Evolutionary conservation across 2,888 invertebrate species (phyloP).

Genomic region (Perizoma flavofasciatum): DNA sequence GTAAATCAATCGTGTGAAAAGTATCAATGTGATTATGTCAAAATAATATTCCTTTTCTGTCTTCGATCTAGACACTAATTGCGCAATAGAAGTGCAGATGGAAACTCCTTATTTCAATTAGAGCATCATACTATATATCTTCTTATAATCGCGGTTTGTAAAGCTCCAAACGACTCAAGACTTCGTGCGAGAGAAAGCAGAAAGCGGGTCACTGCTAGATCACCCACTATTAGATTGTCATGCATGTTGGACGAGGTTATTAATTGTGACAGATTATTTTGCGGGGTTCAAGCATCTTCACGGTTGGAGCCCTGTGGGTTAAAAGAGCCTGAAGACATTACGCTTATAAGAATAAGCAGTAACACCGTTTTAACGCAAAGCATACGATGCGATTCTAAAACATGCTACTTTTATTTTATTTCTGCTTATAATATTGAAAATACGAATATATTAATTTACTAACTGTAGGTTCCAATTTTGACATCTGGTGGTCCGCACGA

Average conservation of each 20-base stretch:
- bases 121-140: background rate
- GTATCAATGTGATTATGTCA: too few species aligned
- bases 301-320: slow-evolving; percentile 11
- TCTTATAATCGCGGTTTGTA: slow-evolving; percentile 15
- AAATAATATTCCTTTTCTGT: too few species aligned
- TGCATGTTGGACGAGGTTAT: slow-evolving; percentile 78
- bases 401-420: too few species aligned
- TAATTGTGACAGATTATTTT: slow-evolving; percentile 75
- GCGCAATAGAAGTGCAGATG: too few species aligned
- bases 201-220: slow-evolving; percentile 77
- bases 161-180: slow-evolving; percentile 61
- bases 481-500: too few species aligned
- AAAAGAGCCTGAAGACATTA: background rate
- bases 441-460: too few species aligned
- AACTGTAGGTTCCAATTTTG: too few species aligned
- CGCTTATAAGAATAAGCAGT: background rate
- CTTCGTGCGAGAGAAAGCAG: slow-evolving; percentile 80
- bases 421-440: too few species aligned
- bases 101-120: background rate
- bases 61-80: too few species aligned
- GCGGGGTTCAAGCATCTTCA: slow-evolving; percentile 40
- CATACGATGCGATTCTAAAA: too few species aligned
- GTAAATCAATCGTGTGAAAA: too few species aligned
- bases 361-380: too few species aligned
- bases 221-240: slow-evolving; percentile 79